phyloP scores from a whole-genome alignment of 2,888 invertebrate species.

The Drosophila lutescens region DNA sequence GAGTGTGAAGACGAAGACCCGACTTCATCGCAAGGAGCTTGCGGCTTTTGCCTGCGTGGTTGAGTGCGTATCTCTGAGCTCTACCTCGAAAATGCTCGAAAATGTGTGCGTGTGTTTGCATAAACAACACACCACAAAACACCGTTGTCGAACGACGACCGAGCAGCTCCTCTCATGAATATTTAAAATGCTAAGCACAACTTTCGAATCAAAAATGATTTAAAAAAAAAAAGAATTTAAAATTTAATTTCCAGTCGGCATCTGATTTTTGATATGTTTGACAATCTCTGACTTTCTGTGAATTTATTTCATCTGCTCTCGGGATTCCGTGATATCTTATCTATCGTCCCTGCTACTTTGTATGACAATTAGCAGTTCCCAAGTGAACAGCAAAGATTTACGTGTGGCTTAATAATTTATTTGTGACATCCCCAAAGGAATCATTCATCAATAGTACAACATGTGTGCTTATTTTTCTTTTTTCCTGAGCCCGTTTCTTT shows the following conservation, averaged over 20 bases:
- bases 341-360: not conserved
- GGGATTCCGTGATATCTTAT: not conserved
- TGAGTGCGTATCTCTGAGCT: constrained; percentile 8
- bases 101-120: constrained; percentile 24
- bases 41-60: not conserved
- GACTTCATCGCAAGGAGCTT: constrained; percentile 22
- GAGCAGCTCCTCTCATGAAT: constrained; percentile 52
- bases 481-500: not conserved
- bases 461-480: not conserved
- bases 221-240: constrained; percentile 2
- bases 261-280: not conserved
- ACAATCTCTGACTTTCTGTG: constrained; percentile 8
- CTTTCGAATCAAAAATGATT: constrained; percentile 61
- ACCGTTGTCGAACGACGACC: not conserved
- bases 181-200: constrained; percentile 67
- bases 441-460: not conserved
- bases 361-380: constrained; percentile 7
- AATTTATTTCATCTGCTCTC: constrained; percentile 18
- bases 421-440: not conserved
- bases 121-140: constrained; percentile 43
- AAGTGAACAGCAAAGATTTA: not conserved
- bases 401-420: constrained; percentile 2
- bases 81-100: not conserved
- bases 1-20: constrained; percentile 13
- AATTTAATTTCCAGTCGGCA: constrained; percentile 57